phyloP scores from a whole-genome alignment of 2,113 vertebrate species.

The Cynoglossus semilaevis region DNA sequence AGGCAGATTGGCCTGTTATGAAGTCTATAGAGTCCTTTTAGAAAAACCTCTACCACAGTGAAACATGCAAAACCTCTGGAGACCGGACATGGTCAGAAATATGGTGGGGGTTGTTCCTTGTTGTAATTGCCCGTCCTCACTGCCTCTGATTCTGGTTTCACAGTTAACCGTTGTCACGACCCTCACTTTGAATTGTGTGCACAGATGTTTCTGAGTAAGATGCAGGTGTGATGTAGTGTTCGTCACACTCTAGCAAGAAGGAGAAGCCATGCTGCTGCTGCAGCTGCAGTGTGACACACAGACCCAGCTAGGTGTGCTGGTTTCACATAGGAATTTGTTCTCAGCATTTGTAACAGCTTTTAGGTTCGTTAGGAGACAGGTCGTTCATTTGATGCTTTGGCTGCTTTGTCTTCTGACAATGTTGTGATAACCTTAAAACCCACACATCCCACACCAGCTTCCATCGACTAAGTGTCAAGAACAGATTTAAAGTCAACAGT shows the following conservation, averaged over 20 bases:
- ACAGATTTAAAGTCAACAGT: too few relatives aligned
- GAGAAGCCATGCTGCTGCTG: slow-evolving; percentile 47
- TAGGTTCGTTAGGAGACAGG: slow-evolving; percentile 9
- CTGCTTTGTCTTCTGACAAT: neutral
- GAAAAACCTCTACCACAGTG: slow-evolving; percentile 17
- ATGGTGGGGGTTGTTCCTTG: slow-evolving; percentile 21
- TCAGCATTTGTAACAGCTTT: slow-evolving; percentile 9
- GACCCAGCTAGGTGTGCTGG: neutral
- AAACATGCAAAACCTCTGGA: slow-evolving; percentile 9
- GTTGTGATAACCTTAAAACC: neutral
- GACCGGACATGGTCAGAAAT: slow-evolving; percentile 21
- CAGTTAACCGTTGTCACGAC: slow-evolving; percentile 41
- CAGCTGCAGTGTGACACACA: slow-evolving; percentile 12
- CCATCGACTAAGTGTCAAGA: too few relatives aligned
- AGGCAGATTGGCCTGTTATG: slow-evolving; percentile 17
- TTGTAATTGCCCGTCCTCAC: slow-evolving; percentile 31
- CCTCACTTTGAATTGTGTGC: slow-evolving; percentile 49
- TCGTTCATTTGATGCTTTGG: slow-evolving; percentile 20
- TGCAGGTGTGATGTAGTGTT: slow-evolving; percentile 58
- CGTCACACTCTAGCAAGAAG: slow-evolving; percentile 58
- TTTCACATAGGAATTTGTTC: slow-evolving; percentile 12
- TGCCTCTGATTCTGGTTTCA: slow-evolving; percentile 55
- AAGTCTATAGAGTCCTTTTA: slow-evolving; percentile 27
- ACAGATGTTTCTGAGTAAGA: slow-evolving; percentile 63
- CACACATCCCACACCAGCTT: too few relatives aligned